These are phyloP conservation scores for Ciconia nigra DNA, from an alignment of 2,797 vertebrate genomes.

Conservation along the genomic window DNA sequence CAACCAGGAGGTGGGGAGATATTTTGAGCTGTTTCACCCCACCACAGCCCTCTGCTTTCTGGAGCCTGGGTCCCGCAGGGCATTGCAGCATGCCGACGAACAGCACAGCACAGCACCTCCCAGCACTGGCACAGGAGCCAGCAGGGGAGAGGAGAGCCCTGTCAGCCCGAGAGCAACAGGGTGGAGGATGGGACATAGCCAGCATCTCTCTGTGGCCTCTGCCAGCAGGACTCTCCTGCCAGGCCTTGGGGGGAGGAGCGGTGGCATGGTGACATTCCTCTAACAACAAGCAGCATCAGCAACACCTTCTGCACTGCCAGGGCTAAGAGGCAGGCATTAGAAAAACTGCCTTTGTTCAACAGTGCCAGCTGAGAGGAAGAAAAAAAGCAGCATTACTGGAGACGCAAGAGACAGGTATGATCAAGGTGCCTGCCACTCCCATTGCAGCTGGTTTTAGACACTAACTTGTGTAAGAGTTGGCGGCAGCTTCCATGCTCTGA, in stretches of 20 bases:
- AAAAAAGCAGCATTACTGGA: background rate
- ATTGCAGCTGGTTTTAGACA: background rate
- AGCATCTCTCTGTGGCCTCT: background rate
- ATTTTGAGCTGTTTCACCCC: background rate
- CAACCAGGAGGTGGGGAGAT: background rate
- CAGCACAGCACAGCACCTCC: background rate
- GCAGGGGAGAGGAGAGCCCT: background rate
- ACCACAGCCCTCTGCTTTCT: background rate
- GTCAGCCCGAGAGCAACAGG: background rate
- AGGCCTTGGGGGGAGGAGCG: background rate
- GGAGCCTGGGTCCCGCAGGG: background rate
- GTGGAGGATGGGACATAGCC: background rate
- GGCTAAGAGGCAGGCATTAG: background rate
- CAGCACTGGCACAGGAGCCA: background rate
- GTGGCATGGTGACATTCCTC: background rate
- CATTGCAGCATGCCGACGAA: accelerated
- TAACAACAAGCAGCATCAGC: background rate
- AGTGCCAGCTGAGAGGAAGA: background rate
- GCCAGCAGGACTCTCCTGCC: background rate
- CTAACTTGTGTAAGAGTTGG: background rate
- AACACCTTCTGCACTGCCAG: background rate
- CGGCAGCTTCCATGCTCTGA: background rate
- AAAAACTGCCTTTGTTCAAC: background rate
- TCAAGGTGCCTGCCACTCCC: background rate
- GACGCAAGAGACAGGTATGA: background rate